Evolutionary conservation across 2,797 vertebrate genomes (phyloP), one percentile per base, ranked within the genome.

Genomic region (Dallia pectoralis): DNA sequence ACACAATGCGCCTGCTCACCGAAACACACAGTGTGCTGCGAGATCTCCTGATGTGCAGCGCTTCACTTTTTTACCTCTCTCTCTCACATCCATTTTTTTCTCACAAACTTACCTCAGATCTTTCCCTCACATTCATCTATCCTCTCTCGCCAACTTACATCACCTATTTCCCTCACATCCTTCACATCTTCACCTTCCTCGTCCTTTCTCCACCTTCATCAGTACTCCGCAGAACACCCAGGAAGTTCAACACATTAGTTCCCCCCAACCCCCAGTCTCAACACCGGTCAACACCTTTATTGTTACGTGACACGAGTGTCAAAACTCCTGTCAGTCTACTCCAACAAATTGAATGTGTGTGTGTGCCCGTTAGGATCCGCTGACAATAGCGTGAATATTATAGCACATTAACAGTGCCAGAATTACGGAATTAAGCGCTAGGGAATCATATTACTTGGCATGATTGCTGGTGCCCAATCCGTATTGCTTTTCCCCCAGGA

Each of bases 381-480:
- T 12, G 22, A 59, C 53, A 59, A 11, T 14, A 14, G 53, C 53
- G 4, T 11, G n/a, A 59, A 25, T 25, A 11, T 59, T 59, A 59
- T 12, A 9, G 3, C 3, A 25, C 53, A 59, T 59, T 59, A 59
- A 12, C 53, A 59, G 53, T 59, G 53, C 53, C 53, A 59, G 22
- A 59, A 27, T 59, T 59, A 25, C 62, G 56, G 33, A 69, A 32
- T 16, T 36, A 30, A 63, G 9, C 18, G 12, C 44, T 77, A 69
- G 67, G 53, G 22, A 59, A 59, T 59, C 22, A 11, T 59, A 59
- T 59, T 59, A 12, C 25, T 59, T 59, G 53, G 53, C 53, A 59
- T 25, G 25, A 25, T 25, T 25, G 53, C 25, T 59, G 11, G 53
- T 59, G 22, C 22, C 22, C 1, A 25, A 59, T 59, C 25, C 22